Percentiles rank a stretch among this genome's conserved stretches.
These are phyloP conservation scores for Malacoctenus gilli DNA, from an alignment of 2,797 vertebrate species.

Conservation along the genomic window DNA sequence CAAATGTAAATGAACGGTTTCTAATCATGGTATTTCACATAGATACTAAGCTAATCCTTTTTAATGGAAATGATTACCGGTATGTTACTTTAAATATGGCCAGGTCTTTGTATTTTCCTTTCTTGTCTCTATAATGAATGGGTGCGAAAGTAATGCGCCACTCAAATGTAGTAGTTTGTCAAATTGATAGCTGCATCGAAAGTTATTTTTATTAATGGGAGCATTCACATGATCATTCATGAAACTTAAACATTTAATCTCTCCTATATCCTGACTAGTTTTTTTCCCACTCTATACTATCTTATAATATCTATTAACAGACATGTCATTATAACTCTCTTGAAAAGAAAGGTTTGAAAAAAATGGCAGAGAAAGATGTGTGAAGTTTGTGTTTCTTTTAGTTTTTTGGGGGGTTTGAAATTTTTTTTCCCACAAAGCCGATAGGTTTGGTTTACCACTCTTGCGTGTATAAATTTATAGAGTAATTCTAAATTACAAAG, in stretches of 20 bases:
- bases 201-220: constrained; percentile 62
- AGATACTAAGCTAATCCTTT: constrained; percentile 73
- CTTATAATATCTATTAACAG: constrained; percentile 50
- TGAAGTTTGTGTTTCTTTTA: constrained; percentile 24
- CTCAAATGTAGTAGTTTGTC: constrained; percentile 51
- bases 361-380: constrained; percentile 30
- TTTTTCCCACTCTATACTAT: constrained; percentile 58
- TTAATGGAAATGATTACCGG: constrained; percentile 68
- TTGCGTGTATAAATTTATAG: constrained; percentile 54
- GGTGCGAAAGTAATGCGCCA: no score
- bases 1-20: constrained; percentile 84
- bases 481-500: constrained; percentile 59
- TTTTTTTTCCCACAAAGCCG: constrained; percentile 38
- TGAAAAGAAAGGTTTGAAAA: constrained; percentile 40
- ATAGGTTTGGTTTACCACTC: constrained; percentile 55
- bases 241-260: constrained; percentile 53
- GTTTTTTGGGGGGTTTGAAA: constrained; percentile 44
- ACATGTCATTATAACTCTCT: constrained; percentile 51
- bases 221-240: constrained; percentile 50
- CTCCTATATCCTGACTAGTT: constrained; percentile 56
- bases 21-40: constrained; percentile 76
- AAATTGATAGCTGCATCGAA: constrained; percentile 50
- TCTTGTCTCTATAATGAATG: no score
- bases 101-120: no score
- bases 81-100: constrained; percentile 62